phyloP scores from a whole-genome alignment of 2,113 vertebrate genomes.

The Mesembrinibis cayennensis region DNA sequence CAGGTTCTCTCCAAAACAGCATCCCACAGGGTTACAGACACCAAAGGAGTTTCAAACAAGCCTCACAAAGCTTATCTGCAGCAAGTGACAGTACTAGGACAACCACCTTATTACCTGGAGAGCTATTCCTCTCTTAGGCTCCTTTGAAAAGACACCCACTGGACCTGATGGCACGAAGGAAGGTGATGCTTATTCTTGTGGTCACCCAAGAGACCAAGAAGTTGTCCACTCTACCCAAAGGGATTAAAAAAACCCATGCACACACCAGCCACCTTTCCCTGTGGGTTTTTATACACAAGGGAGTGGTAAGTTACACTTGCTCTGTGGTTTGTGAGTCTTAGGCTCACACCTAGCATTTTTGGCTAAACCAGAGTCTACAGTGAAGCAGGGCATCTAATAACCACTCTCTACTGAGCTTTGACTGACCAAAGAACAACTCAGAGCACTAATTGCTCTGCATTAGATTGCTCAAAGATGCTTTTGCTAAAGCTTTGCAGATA shows the following conservation, averaged over 20 bases:
- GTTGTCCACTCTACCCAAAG: neutral
- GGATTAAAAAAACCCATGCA: neutral
- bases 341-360: neutral
- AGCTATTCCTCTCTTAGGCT: accelerated
- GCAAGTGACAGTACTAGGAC: neutral
- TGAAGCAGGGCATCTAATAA: neutral
- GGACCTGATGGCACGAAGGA: neutral
- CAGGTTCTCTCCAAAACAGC: neutral
- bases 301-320: neutral
- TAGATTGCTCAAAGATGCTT: neutral
- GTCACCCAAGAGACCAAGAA: neutral
- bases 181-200: neutral
- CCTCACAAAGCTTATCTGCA: neutral
- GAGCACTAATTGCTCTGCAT: neutral
- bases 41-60: neutral
- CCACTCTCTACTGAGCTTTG: neutral
- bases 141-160: neutral
- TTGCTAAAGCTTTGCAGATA: neutral
- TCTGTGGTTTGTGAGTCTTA: neutral
- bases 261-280: neutral
- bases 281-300: neutral
- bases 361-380: neutral
- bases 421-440: neutral
- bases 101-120: neutral
- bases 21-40: neutral